Base-by-base conservation (phyloP, 1,140 invertebrate genomes). In the Panulirus ornatus region DNA sequence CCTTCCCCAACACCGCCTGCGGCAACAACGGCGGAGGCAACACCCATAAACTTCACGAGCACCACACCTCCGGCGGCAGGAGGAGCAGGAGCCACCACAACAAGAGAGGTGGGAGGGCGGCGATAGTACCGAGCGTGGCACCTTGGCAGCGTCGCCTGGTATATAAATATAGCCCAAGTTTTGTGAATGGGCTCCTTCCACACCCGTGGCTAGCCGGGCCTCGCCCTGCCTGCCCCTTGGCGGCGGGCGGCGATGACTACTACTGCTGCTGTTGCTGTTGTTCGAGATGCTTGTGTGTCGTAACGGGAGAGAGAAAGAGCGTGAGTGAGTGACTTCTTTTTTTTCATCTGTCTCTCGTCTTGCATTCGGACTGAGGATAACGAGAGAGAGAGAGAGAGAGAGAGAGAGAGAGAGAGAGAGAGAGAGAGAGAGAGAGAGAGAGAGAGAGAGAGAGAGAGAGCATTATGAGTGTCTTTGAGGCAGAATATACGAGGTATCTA, bases 181-280 rank as follows among this genome's bases (percentile, higher is more conserved):
- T 82, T 82, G 79, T 82, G 79, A 82, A 82, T 82, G 79, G 79
- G 79, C 79, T 54, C 79, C 79, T 82, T 82, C 79, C 79, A 51
- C 79, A 54, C 79, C 30, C 36, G n/a, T 34, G 76, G 76, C 40
- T 42, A 22, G 76, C 40, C 76, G n/a, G n/a, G n/a, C n/a, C n/a
- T n/a, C n/a, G n/a, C n/a, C n/a, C n/a, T n/a, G 76, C 76, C 27
- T 16, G 16, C 70, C 27, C 73, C 73, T 58, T 22, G 11, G 11
- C 51, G 11, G 11, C 51, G 11, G 11, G 11, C 51, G 11, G 6
- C 70, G 36, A 8, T 36, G 27, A 34, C 79, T 82, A 42, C 79
- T 58, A 14, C 79, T 58, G n/a, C 27, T 82, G n/a, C 30, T 58
- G 22, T 14, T 76, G 34, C 40, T 76, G 8, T 16, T 34, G n/a